Evolutionary conservation across 2,113 vertebrate species (phyloP).

Genomic region (Gila orcuttii): DNA sequence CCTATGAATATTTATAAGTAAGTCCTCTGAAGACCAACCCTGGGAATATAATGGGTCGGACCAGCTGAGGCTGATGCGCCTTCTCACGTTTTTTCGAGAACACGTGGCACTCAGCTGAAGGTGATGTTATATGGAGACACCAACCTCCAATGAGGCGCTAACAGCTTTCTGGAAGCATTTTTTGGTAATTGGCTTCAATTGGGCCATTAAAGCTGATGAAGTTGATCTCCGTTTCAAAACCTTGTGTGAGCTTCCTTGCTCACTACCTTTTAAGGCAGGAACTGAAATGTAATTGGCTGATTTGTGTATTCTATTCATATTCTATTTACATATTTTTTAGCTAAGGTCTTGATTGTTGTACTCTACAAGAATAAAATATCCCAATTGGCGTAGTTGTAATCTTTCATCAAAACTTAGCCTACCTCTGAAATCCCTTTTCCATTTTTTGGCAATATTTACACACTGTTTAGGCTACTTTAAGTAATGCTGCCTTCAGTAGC

Average conservation of each 20-base stretch:
- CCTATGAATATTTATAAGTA: constrained; percentile 75
- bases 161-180: neutral
- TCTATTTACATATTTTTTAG: no score
- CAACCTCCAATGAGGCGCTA: constrained; percentile 1
- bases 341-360: no score
- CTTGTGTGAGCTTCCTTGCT: neutral
- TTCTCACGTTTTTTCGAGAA: neutral
- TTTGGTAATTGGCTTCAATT: constrained; percentile 11
- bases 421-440: no score
- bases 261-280: neutral
- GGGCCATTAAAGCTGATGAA: neutral
- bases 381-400: no score
- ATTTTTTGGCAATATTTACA: no score
- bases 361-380: no score
- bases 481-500: neutral
- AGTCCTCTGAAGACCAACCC: constrained; percentile 59
- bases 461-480: no score
- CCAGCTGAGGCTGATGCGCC: constrained; percentile 46
- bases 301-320: neutral
- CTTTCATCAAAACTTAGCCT: no score
- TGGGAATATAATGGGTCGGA: constrained; percentile 62
- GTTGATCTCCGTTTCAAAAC: neutral
- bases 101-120: neutral
- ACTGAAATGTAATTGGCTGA: neutral
- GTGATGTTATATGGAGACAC: constrained; percentile 10